Evolutionary conservation across 2,888 invertebrate genomes (phyloP), one percentile per base, ranked within the genome.

Genomic region (Epistrophe eligans): DNA sequence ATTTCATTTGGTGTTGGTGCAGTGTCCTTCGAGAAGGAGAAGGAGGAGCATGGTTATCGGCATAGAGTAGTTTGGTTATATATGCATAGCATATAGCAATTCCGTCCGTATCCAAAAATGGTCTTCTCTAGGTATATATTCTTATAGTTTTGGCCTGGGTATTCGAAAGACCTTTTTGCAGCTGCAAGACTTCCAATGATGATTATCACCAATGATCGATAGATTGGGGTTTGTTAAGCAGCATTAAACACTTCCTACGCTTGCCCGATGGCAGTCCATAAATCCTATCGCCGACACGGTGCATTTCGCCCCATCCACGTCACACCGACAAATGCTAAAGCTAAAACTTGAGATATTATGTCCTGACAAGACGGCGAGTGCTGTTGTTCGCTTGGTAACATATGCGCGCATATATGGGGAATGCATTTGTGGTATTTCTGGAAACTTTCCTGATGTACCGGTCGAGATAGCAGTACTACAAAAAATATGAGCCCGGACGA

Each of bases 191-290:
- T 45, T 19, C 32, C 40, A 43, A 48, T 73, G 73, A 77, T 79
- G 87, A 83, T 87, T 83, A 87, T 83, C 87, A 76, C 74, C 79
- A 60, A 62, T 87, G 83, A 87, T 87, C 87, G 74, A 87, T 87
- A 87, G 87, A 87, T 87, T 76, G 74, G 58, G 87, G 83, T 79
- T 83, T 87, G 79, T 76, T 87, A 87, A 87, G 87, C 83, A 83
- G 79, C 83, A 87, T 87, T 87, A 87, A 87, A 87, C 79, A 87
- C 87, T 87, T 87, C 87, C 83, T 82, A 58, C 79, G 74, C 76
- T 79, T 76, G 76, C 83, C 83, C 83, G 83, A 79, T 83, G 79
- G 87, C 76, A 83, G 87, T 83, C 76, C 79, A 87, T 87, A 87
- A 87, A 87, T 87, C 38, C 72, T 52, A 73, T 87, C 74, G 77